These are phyloP conservation scores for Pseudomyrmex flavicornis DNA, from an alignment of 1,140 invertebrate genomes.

Conservation along the genomic window DNA sequence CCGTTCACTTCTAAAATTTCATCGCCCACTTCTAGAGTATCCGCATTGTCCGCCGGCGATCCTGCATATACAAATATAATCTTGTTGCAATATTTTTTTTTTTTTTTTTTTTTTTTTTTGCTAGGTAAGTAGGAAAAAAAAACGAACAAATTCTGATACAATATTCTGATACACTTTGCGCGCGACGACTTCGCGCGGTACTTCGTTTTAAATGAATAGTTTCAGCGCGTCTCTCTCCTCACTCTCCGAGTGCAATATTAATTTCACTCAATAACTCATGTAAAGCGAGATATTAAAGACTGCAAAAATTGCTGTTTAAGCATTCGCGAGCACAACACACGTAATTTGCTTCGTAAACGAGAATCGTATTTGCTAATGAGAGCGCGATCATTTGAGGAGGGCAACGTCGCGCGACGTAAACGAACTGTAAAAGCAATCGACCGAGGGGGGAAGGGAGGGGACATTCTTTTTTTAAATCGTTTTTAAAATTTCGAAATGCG, in stretches of 20 bases:
- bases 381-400: conserved; percentile 21
- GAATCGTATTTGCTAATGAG: conserved; percentile 38
- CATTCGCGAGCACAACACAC: neutral
- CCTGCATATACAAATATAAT: conserved; percentile 85
- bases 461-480: neutral
- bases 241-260: neutral
- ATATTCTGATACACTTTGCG: neutral
- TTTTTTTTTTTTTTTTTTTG: too few relatives aligned
- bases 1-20: conserved; percentile 99
- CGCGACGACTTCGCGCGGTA: neutral
- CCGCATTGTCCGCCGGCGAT: conserved; percentile 95
- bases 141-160: neutral
- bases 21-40: conserved; percentile 96
- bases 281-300: conserved; percentile 14
- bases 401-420: neutral
- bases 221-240: too few relatives aligned
- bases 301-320: conserved; percentile 41
- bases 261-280: conserved; percentile 9
- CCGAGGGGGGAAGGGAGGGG: too few relatives aligned
- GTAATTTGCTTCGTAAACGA: conserved; percentile 39
- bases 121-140: neutral
- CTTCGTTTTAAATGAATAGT: neutral
- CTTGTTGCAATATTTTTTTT: neutral
- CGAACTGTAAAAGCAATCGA: conserved; percentile 9
- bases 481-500: neutral